Evolutionary conservation across 2,888 invertebrate genomes (phyloP).

Genomic region (Leptinotarsa rubiginosa): DNA sequence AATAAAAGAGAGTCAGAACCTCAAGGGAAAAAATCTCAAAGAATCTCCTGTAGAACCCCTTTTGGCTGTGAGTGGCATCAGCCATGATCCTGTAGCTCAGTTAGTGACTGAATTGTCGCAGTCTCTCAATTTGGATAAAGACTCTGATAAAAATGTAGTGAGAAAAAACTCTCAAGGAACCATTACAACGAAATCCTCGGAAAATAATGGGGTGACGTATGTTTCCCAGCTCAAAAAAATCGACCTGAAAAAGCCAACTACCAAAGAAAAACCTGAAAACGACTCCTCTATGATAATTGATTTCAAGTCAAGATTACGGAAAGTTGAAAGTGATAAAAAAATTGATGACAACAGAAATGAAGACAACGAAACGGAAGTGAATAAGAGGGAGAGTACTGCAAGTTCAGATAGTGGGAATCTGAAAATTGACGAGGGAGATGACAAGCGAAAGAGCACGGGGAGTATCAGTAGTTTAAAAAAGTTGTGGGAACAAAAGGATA

Average conservation of each 20-base stretch:
- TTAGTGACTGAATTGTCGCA: slow-evolving; percentile 88
- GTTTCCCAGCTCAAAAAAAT: slow-evolving; percentile 81
- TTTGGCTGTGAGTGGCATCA: slow-evolving; percentile 68
- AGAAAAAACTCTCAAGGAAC: slow-evolving; percentile 54
- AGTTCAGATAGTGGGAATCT: slow-evolving; percentile 65
- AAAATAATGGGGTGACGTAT: slow-evolving; percentile 67
- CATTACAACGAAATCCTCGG: slow-evolving; percentile 50
- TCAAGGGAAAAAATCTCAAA: slow-evolving; percentile 71
- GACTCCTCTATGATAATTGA: slow-evolving; percentile 79
- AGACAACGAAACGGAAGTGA: slow-evolving; percentile 59
- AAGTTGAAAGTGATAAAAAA: slow-evolving; percentile 75
- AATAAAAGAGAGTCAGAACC: slow-evolving; percentile 82
- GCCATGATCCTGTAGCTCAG: slow-evolving; percentile 81
- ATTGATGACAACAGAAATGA: slow-evolving; percentile 57
- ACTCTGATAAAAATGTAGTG: slow-evolving; percentile 43
- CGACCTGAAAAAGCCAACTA: slow-evolving; percentile 72
- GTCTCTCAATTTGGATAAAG: slow-evolving; percentile 72
- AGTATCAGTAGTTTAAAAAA: slow-evolving; percentile 93
- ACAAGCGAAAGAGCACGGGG: slow-evolving; percentile 90
- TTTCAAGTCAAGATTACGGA: slow-evolving; percentile 85
- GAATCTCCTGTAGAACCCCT: slow-evolving; percentile 68
- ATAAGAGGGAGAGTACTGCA: slow-evolving; percentile 66
- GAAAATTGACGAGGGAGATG: slow-evolving; percentile 76
- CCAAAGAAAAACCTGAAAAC: slow-evolving; percentile 69
- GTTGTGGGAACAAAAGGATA: slow-evolving; percentile 89